Base-by-base conservation (phyloP, 2,888 invertebrate genomes). In the Yponomeuta plumbellus region DNA sequence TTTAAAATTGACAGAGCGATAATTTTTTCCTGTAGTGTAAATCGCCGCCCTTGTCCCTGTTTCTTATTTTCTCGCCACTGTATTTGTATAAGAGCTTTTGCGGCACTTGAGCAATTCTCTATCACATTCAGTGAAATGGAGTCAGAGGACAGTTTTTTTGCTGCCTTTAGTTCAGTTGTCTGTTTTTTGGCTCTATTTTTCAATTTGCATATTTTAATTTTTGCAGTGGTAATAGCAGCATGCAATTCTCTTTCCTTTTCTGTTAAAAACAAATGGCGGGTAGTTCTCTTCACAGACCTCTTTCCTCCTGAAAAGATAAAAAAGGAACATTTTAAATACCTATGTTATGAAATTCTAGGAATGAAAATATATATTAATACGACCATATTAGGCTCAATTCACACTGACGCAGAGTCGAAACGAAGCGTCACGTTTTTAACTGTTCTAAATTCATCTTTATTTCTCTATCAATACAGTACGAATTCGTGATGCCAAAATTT, bases 1-100 rank as follows among this genome's bases (percentile, higher is more conserved):
- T 64, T 64, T 11, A 64, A 21, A 20, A 64, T 22, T 1, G 44
- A 40, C 44, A 64, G n/a, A 20, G 64, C 64, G n/a, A 64, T n/a
- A 6, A 64, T 40, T 39, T 64, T 64, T 64, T 64, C 64, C 21
- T 64, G 23, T 11, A 44, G 40, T 20, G 64, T 44, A 44, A 64
- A 64, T 17, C 64, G 22, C 22, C 64, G 40, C 6, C 64, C 64
- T 44, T 5, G 11, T n/a, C 26, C 44, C 20, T 64, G 44, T 64
- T 23, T 61, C 23, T 61, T 61, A 61, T 61, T 34, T 17, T 61
- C 61, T 6, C 61, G 26, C 61, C 26, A 34, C 34, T 61, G 61
- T 1, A 61, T 34, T 17, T 26, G 26, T 3, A 61, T 61, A 23
- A 61, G 23, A 26, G 34, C 8, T 61, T 26, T 61, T 13, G 61